phyloP scores from a whole-genome alignment of 1,140 invertebrate genomes.

The Penaeus vannamei region DNA sequence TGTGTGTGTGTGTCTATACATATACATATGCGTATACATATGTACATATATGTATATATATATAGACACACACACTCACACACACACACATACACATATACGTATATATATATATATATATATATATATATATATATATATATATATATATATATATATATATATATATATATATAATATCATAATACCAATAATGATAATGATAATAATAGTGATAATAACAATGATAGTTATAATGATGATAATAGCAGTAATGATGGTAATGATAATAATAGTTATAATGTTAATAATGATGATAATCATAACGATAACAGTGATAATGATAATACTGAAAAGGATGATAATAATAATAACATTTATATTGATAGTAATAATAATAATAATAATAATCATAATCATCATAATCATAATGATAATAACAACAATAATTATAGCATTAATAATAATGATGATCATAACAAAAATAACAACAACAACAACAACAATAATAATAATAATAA shows the following conservation, averaged over 20 bases:
- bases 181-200: background rate
- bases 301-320: no score
- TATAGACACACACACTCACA: slow-evolving; percentile 26
- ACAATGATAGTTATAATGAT: background rate
- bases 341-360: background rate
- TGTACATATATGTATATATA: slow-evolving; percentile 42
- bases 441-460: no score
- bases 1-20: background rate
- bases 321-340: background rate
- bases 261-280: background rate
- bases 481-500: no score
- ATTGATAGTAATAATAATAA: no score
- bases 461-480: no score
- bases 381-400: no score
- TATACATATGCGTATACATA: background rate
- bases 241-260: background rate
- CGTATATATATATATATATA: slow-evolving; percentile 30
- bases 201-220: slow-evolving; percentile 25
- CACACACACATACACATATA: slow-evolving; percentile 9
- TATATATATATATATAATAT: slow-evolving; percentile 23
- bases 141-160: background rate
- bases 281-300: no score
- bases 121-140: slow-evolving; percentile 19
- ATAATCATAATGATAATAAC: no score
- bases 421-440: no score